Percentiles rank a stretch among this genome's conserved stretches.
phyloP scores from a whole-genome alignment of 2,113 vertebrate species.

The Pterocles burchelli region DNA sequence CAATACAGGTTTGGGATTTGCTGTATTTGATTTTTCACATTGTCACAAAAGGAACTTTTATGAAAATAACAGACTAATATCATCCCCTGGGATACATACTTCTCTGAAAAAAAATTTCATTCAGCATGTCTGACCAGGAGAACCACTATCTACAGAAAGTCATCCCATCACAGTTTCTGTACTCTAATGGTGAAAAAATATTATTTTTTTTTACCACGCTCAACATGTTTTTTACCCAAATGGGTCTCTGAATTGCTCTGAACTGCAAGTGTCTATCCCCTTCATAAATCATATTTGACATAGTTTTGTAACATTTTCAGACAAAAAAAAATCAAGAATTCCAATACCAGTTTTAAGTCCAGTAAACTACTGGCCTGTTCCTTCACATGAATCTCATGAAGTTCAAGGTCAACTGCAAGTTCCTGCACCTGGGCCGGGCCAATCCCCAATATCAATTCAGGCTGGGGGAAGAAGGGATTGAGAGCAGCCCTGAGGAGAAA shows the following conservation, averaged over 20 bases:
- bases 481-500: neutral
- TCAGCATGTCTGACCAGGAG: neutral
- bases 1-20: neutral
- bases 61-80: neutral
- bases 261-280: neutral
- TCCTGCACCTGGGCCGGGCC: accelerated
- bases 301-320: neutral
- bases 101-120: neutral
- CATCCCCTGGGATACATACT: neutral
- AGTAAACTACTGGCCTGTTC: neutral
- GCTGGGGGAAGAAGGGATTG: neutral
- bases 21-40: neutral
- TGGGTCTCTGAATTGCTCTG: neutral
- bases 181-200: neutral
- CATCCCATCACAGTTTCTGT: neutral
- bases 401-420: neutral
- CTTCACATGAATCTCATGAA: neutral
- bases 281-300: neutral
- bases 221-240: neutral
- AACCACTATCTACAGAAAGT: neutral
- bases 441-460: accelerated
- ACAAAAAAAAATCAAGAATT: neutral
- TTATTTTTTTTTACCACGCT: neutral
- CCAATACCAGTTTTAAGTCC: neutral
- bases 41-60: neutral